phyloP scores from a whole-genome alignment of 2,113 vertebrate species.

The Callaeas wilsoni region DNA sequence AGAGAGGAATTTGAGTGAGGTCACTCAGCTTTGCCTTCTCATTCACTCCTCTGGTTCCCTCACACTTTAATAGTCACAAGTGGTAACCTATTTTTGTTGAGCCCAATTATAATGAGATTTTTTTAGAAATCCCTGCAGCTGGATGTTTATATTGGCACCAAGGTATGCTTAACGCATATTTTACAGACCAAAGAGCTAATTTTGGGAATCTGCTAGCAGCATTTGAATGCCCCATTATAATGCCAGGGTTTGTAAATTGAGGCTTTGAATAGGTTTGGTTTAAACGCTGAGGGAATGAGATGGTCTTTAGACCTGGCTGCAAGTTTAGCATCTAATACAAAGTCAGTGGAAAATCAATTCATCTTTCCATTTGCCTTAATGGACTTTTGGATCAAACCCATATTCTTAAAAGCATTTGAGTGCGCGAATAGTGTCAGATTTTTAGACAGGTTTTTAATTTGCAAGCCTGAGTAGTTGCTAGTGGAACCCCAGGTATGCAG shows the following conservation, averaged over 20 bases:
- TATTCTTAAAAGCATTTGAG: slow-evolving; percentile 44
- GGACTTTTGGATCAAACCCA: slow-evolving; percentile 45
- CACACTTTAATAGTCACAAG: not conserved
- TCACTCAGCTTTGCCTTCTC: not conserved
- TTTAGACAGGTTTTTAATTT: slow-evolving; percentile 38
- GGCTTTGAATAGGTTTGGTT: not conserved
- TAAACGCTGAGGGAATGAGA: not conserved
- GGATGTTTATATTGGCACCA: slow-evolving; percentile 1
- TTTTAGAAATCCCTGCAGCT: slow-evolving; percentile 10
- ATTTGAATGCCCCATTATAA: slow-evolving; percentile 12
- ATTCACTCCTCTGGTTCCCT: not conserved
- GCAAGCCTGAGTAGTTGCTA: not conserved
- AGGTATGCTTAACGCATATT: not conserved
- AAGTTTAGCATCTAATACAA: not conserved
- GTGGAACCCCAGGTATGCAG: not conserved
- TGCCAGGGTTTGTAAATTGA: slow-evolving; percentile 1
- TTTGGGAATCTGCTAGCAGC: not conserved
- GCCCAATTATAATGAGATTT: not conserved
- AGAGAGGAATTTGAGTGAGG: not conserved
- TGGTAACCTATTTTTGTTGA: not conserved
- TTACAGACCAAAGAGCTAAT: not conserved
- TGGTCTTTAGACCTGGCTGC: not conserved
- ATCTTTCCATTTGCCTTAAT: slow-evolving; percentile 48
- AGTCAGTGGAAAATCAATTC: slow-evolving; percentile 49
- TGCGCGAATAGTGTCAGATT: not conserved